Conservation (phyloP, 2,797 vertebrate genomes). For the Poecilia wingei region DNA sequence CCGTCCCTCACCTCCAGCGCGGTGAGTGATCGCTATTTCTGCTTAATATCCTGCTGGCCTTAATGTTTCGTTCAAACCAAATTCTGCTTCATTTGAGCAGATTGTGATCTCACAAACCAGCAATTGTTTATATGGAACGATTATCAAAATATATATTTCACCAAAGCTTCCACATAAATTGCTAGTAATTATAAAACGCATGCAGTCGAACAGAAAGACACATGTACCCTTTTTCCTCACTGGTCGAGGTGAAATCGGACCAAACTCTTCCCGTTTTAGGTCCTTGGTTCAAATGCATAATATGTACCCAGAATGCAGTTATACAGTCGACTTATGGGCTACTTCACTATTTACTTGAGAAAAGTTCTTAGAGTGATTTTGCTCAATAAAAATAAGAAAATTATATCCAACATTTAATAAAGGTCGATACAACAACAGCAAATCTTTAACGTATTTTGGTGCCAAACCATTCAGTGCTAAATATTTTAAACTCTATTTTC, state of each 20-base stretch:
- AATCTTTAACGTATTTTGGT: not conserved
- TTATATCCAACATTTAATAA: not conserved
- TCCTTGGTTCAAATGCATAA: not conserved
- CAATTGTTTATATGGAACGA: not conserved
- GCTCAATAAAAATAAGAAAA: not conserved
- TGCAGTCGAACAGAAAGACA: not conserved
- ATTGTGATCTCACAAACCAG: not conserved
- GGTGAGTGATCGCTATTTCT: conserved; percentile 81
- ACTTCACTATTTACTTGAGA: not conserved
- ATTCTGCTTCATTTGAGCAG: not conserved
- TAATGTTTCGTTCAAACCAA: not conserved
- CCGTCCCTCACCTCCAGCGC: conserved; percentile 90
- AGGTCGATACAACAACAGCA: not conserved
- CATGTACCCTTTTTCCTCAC: too few relatives aligned
- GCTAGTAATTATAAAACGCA: not conserved
- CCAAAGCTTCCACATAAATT: not conserved
- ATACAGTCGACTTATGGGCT: not conserved
- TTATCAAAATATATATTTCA: not conserved
- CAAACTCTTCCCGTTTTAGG: not conserved
- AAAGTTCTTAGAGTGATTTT: not conserved
- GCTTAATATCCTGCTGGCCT: not conserved
- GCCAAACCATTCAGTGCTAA: not conserved
- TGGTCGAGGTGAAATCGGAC: not conserved
- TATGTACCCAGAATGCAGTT: not conserved
- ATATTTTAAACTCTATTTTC: not conserved